These are phyloP conservation scores for Dryoscopus gambensis DNA, from an alignment of 2,113 vertebrate genomes.

Conservation along the genomic window DNA sequence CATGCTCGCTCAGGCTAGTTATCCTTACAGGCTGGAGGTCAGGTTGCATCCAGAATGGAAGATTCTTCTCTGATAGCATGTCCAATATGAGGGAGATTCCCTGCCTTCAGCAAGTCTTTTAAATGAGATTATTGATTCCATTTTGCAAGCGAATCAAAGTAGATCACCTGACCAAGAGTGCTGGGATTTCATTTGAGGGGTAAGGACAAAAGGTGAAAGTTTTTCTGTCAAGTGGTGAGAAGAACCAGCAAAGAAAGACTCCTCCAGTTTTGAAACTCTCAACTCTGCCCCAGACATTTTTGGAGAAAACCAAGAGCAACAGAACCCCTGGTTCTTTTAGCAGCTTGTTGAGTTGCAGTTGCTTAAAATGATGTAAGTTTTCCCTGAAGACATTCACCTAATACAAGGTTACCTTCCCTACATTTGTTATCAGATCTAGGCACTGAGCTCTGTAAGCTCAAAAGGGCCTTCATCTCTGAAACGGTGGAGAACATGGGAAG, in stretches of 20 bases:
- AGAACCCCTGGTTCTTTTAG: not conserved
- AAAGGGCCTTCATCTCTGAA: not conserved
- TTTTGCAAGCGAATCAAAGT: not conserved
- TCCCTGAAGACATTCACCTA: not conserved
- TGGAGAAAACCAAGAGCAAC: not conserved
- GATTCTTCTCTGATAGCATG: constrained; percentile 23
- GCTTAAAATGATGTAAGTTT: not conserved
- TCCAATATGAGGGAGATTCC: constrained; percentile 1
- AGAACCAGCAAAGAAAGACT: not conserved
- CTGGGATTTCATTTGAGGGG: not conserved
- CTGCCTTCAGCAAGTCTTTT: constrained; percentile 44
- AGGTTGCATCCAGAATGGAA: constrained; percentile 23
- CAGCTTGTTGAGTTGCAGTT: not conserved
- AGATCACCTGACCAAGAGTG: not conserved
- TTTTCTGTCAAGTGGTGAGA: not conserved
- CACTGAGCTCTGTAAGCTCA: not conserved
- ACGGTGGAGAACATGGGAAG: not conserved
- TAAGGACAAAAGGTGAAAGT: constrained; percentile 43
- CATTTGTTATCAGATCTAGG: not conserved
- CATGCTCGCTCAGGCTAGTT: not conserved
- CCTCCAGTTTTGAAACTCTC: not conserved
- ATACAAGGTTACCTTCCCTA: not conserved
- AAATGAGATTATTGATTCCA: constrained; percentile 64
- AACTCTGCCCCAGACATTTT: not conserved
- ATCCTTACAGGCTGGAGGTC: constrained; percentile 34